Conservation (phyloP, 2,113 vertebrate genomes). For the Laterallus jamaicensis region DNA sequence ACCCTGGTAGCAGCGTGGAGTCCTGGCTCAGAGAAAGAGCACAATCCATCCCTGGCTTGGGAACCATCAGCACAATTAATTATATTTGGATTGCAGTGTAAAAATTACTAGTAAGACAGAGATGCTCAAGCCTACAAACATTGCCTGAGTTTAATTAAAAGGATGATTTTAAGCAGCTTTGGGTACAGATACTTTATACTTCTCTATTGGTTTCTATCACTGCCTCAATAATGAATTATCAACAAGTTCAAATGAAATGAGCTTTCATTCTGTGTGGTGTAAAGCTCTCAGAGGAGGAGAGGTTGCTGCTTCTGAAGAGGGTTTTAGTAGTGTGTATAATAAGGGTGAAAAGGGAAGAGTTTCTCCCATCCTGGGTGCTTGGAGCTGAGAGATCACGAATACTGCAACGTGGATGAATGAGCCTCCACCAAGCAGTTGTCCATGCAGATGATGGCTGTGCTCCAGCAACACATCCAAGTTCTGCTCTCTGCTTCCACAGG, state of each 20-base stretch:
- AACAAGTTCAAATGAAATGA: not conserved
- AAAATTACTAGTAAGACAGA: not conserved
- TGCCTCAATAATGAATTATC: not conserved
- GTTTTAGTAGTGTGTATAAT: not conserved
- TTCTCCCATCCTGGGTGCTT: not conserved
- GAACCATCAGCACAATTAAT: conserved; percentile 30
- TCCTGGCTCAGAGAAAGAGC: conserved; percentile 13
- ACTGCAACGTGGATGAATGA: not conserved
- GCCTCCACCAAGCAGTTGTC: rapidly evolving
- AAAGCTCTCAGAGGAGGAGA: not conserved
- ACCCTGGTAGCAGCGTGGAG: not conserved
- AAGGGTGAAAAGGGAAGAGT: not conserved
- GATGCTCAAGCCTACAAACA: not conserved
- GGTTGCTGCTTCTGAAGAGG: not conserved
- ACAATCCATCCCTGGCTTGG: conserved; percentile 10
- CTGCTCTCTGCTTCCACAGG: not conserved
- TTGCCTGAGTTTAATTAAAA: conserved; percentile 33
- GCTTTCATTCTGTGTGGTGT: not conserved
- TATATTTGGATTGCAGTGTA: not conserved
- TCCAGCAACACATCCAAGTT: rapidly evolving
- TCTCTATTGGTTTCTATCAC: conserved; percentile 7
- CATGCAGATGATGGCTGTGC: rapidly evolving
- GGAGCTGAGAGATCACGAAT: not conserved
- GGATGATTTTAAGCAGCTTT: conserved; percentile 21
- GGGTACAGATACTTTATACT: not conserved